Conservation (phyloP, 2,113 vertebrate genomes). For the Uropsilus gracilis region DNA sequence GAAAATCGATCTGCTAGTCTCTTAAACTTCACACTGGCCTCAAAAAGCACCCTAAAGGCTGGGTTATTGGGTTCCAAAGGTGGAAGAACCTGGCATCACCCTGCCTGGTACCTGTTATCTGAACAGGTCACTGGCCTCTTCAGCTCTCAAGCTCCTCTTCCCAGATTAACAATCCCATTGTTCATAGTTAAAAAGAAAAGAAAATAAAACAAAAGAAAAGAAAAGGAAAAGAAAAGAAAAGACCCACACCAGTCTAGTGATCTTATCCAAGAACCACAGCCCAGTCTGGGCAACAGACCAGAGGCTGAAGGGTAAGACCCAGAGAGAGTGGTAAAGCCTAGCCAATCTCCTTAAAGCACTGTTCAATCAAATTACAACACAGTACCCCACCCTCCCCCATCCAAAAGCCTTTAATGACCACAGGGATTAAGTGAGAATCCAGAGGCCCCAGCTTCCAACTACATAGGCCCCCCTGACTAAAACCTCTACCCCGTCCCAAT, state of each 20-base stretch:
- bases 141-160: not conserved
- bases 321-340: not conserved
- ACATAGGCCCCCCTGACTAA: not conserved
- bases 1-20: not conserved
- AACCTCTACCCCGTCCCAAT: not conserved
- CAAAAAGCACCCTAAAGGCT: not conserved
- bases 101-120: not conserved
- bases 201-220: too few relatives aligned
- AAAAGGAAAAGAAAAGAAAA: not conserved
- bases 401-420: not conserved
- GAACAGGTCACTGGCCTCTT: not conserved
- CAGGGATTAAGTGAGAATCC: not conserved
- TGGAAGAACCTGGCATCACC: not conserved
- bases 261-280: not conserved
- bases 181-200: not conserved
- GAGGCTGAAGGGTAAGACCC: not conserved
- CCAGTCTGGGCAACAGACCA: not conserved
- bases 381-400: not conserved
- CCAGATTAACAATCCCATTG: not conserved
- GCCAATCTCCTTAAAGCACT: not conserved
- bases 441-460: too few relatives aligned
- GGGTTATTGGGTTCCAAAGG: not conserved
- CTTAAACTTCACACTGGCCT: constrained; percentile 14
- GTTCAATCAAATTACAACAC: not conserved
- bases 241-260: not conserved